Base-by-base conservation (phyloP, 2,113 vertebrate species). In the Platichthys stellatus region DNA sequence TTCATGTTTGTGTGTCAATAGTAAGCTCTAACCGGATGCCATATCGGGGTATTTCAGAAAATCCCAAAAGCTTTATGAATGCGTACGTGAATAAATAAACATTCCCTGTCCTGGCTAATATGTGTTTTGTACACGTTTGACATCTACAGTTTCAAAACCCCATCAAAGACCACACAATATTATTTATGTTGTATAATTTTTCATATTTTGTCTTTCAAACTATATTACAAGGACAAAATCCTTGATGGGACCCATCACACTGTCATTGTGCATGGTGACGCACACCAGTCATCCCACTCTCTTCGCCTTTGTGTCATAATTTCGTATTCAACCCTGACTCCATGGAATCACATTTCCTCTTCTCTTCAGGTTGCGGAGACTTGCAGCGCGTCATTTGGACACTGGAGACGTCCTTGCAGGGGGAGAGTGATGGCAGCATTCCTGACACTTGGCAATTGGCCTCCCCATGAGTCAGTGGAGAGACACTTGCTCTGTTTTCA, bases 401-500 rank as follows among this genome's bases (percentile, higher is more conserved):
- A 71, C 76, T 43, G 69, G 72, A 56, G 84, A 81, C 23, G 31
- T 79, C 70, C 45, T 75, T 77, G 78, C 69, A 73, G 51, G 67
- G 63, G 54, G 31, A 86, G 72, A 80, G 70, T 28, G 70, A 85
- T 72, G 75, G 82, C 71, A 75, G 24, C 40, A 31, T 73, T 89
- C 74, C 82, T 82, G 31, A 74, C 69, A 66, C 75, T 67, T 84
- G 81, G 73, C 74, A 88, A 77, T 76, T 83, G 86, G 87, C 84
- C 89, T 74, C 38, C 56, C 54, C 11, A 63, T 70, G 72, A 86
- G 79, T 83, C 87, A 84, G 81, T 59, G 59, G 80, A 90, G 79
- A 89, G 28, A 81, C 66, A 38, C 78, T 86, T 81, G 76, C 84
- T 89, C 76, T 89, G 63, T 87, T 86, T 89, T 89, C 82, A 84